Conservation (phyloP, 2,888 invertebrate species). For the Malthinus seriepunctatus region DNA sequence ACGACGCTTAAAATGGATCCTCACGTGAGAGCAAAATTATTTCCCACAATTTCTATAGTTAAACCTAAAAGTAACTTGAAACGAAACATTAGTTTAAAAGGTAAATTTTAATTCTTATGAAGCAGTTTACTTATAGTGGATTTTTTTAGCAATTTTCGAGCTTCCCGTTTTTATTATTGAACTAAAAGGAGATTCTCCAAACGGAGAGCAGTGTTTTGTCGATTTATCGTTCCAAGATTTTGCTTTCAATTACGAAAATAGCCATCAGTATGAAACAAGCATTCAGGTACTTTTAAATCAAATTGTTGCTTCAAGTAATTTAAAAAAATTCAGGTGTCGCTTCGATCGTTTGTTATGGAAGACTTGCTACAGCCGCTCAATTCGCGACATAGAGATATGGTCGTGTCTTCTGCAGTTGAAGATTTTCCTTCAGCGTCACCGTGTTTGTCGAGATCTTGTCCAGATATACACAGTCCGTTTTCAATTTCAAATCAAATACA, state of each 20-base stretch:
- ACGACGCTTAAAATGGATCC: constrained; percentile 65
- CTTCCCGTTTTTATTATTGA: constrained; percentile 76
- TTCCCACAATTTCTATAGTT: constrained; percentile 42
- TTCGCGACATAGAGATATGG: constrained; percentile 82
- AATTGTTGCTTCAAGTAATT: not conserved
- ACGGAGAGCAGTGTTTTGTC: constrained; percentile 77
- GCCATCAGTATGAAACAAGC: constrained; percentile 69
- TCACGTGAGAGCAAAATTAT: constrained; percentile 62
- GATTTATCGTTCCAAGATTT: constrained; percentile 85
- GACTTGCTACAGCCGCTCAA: constrained; percentile 80
- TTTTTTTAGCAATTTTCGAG: constrained; percentile 67
- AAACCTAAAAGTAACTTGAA: constrained; percentile 14
- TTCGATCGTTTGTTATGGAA: constrained; percentile 88
- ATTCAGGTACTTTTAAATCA: constrained; percentile 59
- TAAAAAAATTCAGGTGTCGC: constrained; percentile 61
- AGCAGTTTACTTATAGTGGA: constrained; percentile 17
- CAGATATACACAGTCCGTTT: constrained; percentile 62
- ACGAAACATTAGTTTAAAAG: constrained; percentile 33
- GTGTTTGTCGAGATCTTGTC: constrained; percentile 80
- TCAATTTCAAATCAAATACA: constrained; percentile 40
- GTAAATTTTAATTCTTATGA: constrained; percentile 11
- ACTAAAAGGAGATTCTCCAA: constrained; percentile 70
- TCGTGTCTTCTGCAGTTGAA: constrained; percentile 68
- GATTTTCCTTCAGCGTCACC: constrained; percentile 50
- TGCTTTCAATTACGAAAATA: constrained; percentile 71